Evolutionary conservation across 2,113 vertebrate species (phyloP), one percentile per base, ranked within the genome.

Genomic region (Physeter macrocephalus): DNA sequence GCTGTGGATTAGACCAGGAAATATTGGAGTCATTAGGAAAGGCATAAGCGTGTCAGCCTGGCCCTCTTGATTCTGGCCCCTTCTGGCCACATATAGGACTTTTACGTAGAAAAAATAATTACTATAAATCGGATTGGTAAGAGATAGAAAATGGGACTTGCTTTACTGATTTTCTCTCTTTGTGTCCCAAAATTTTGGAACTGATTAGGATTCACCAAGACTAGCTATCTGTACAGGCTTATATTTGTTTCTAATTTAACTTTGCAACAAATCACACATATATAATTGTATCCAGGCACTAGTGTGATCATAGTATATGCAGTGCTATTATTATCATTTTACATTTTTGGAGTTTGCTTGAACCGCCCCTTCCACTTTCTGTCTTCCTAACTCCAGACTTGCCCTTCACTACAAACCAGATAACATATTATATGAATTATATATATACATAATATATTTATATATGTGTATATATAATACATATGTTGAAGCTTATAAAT

Each of bases 301-400:
- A 15, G 2, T 9, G 39, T 62, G 27, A 46, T n/a, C 4, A 2
- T 2, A 39, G 6, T 7, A 17, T 34, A 5, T 15, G 21, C 1
- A 15, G 18, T 20, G 31, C 31, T n/a, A 10, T 54, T 20, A 15
- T 18, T 54, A 84, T 17, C 27, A 31, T 39, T 39, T 72, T 61
- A 11, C 18, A 39, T 46, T 66, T 67, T 43, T 10, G 4, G 12
- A 52, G 11, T 85, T 77, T 31, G 21, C 14, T 61, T 21, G 43
- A 69, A 78, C 8, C 46, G 41, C 1, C 8, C 17, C 27, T 11
- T 80, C 23, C 4, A 20, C 39, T 52, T 92, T n/a, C 67, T 88
- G 21, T 41, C n/a, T 78, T 89, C 15, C 25, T 1, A 49, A 7
- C 18, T 71, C 18, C n/a, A 83, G 64, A 92, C 20, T 31, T 10